Percentiles rank a stretch among this genome's conserved stretches.
Evolutionary conservation across 2,113 vertebrate genomes (phyloP).

Genomic region (Pongo pygmaeus): DNA sequence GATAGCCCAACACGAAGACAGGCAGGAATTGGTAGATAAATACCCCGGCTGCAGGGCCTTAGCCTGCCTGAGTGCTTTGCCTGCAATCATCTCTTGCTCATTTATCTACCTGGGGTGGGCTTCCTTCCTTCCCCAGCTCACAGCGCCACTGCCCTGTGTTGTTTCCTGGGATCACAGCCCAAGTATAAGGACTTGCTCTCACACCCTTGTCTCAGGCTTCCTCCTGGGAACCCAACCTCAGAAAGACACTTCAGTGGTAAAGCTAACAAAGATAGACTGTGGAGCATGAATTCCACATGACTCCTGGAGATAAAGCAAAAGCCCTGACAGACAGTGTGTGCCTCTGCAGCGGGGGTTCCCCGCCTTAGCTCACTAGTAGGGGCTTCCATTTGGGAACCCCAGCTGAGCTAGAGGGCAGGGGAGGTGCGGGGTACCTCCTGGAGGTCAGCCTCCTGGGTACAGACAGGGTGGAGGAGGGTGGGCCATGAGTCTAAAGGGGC

Average conservation of each 20-base stretch:
- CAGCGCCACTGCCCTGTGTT: neutral
- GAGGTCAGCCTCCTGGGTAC: neutral
- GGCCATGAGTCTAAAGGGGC: neutral
- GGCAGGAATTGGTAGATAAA: neutral
- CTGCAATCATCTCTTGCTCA: neutral
- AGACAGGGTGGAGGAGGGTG: neutral
- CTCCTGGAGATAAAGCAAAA: constrained; percentile 28
- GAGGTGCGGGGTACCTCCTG: neutral
- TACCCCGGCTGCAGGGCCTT: rapidly evolving
- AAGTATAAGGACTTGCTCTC: neutral
- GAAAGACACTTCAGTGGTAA: constrained; percentile 54
- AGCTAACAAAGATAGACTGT: constrained; percentile 16
- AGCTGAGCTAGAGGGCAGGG: neutral
- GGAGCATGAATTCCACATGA: neutral
- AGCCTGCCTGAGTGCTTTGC: neutral
- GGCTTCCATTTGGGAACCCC: neutral
- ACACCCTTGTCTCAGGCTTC: neutral
- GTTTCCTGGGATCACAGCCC: constrained; percentile 22
- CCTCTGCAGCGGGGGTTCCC: neutral
- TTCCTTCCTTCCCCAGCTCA: neutral
- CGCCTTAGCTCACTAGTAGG: neutral
- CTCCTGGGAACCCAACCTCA: constrained; percentile 14
- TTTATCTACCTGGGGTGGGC: neutral
- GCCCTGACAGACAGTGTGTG: neutral
- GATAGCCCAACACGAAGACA: neutral